These are phyloP conservation scores for Salpingus planirostris DNA, from an alignment of 2,888 invertebrate species.

Conservation along the genomic window DNA sequence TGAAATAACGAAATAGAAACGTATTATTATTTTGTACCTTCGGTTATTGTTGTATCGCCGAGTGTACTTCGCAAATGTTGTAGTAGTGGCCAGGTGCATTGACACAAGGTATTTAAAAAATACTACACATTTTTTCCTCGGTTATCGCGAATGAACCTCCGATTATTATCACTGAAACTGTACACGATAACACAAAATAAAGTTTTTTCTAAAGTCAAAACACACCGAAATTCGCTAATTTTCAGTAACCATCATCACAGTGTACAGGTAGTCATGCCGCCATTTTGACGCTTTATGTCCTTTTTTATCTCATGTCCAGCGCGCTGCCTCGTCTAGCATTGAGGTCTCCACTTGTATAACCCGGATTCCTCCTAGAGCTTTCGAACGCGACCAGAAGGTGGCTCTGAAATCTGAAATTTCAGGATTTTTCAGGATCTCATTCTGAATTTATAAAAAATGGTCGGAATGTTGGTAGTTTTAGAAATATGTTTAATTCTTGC, in stretches of 20 bases:
- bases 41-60: too few species aligned
- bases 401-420: too few species aligned
- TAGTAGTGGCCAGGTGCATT: conserved; percentile 7
- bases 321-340: too few species aligned
- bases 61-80: too few species aligned
- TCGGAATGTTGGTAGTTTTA: too few species aligned
- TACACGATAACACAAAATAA: conserved; percentile 4
- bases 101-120: conserved; percentile 14
- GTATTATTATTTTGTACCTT: too few species aligned
- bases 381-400: neutral
- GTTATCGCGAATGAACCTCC: neutral
- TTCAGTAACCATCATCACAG: conserved; percentile 1
- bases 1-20: too few species aligned
- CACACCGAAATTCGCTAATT: neutral
- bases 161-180: conserved; percentile 6
- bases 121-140: neutral
- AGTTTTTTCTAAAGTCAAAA: conserved; percentile 3
- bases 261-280: conserved; percentile 14
- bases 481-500: too few species aligned
- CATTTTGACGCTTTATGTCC: conserved; percentile 13
- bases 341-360: too few species aligned
- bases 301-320: conserved; percentile 4
- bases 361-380: neutral
- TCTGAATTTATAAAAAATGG: too few species aligned
- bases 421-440: too few species aligned